A percentile compares a stretch with the other conserved stretches of the same genome.
Evolutionary conservation across 2,888 invertebrate genomes (phyloP).

Genomic region (Helicoverpa assulta): DNA sequence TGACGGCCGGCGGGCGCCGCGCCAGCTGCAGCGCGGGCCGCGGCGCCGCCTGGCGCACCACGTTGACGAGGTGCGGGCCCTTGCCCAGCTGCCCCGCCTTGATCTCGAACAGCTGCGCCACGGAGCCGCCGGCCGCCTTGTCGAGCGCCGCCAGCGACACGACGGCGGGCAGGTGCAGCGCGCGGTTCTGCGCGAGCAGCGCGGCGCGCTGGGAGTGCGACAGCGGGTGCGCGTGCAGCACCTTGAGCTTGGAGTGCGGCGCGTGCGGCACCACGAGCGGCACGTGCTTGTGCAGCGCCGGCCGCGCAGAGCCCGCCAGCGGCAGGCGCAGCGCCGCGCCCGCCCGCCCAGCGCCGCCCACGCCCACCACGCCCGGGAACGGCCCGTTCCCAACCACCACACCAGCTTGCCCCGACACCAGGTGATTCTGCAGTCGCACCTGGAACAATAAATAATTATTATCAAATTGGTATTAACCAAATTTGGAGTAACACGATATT

Average conservation of each 20-base stretch:
- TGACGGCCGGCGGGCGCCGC: slow-evolving; percentile 76
- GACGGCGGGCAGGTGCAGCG: slow-evolving; percentile 74
- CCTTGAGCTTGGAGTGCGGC: slow-evolving; percentile 79
- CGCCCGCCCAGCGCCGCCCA: slow-evolving; percentile 44
- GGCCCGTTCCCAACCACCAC: slow-evolving; percentile 85
- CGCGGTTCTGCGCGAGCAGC: slow-evolving; percentile 75
- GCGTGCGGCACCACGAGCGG: slow-evolving; percentile 77
- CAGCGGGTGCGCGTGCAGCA: slow-evolving; percentile 82
- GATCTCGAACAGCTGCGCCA: slow-evolving; percentile 85
- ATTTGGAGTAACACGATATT: no score
- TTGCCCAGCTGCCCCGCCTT: slow-evolving; percentile 82
- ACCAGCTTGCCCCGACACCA: slow-evolving; percentile 71
- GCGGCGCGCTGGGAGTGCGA: slow-evolving; percentile 79
- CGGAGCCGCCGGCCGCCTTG: slow-evolving; percentile 77
- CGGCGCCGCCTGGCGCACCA: slow-evolving; percentile 80
- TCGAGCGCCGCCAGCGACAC: slow-evolving; percentile 80
- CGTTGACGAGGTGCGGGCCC: slow-evolving; percentile 85
- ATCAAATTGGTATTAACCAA: no score
- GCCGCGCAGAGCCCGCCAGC: slow-evolving; percentile 64
- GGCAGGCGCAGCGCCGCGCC: background rate
- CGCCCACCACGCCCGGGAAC: slow-evolving; percentile 75
- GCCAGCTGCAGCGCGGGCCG: slow-evolving; percentile 76
- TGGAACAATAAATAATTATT: slow-evolving; percentile 45
- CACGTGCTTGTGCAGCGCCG: slow-evolving; percentile 73
- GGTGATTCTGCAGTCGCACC: slow-evolving; percentile 83